Conservation (phyloP, 2,888 invertebrate genomes). For the Leptopilina syphax region DNA sequence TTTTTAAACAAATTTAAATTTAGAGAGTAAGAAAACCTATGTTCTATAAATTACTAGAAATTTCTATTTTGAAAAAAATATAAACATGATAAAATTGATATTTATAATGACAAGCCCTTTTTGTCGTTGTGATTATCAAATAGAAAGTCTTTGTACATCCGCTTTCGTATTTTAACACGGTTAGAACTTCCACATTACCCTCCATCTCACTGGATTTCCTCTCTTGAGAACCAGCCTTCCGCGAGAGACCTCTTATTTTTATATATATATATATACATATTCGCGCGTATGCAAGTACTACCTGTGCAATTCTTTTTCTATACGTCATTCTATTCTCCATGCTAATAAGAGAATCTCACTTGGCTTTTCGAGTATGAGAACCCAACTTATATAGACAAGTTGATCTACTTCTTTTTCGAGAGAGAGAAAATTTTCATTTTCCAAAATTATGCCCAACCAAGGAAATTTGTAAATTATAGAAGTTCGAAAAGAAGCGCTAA, state of each 20-base stretch:
- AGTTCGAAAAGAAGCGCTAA: too few relatives aligned
- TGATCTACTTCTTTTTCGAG: slow-evolving; percentile 25
- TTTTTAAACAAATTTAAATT: too few relatives aligned
- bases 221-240: slow-evolving; percentile 54
- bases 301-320: slow-evolving; percentile 16
- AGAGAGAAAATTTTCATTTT: slow-evolving; percentile 24
- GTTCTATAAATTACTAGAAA: too few relatives aligned
- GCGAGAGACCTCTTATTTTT: slow-evolving; percentile 34
- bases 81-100: not conserved
- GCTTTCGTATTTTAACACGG: slow-evolving; percentile 61
- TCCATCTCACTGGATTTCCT: slow-evolving; percentile 53
- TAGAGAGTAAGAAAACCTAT: too few relatives aligned
- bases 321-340: slow-evolving; percentile 38
- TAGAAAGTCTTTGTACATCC: slow-evolving; percentile 59
- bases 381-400: slow-evolving; percentile 20
- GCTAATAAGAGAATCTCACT: slow-evolving; percentile 38
- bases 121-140: slow-evolving; percentile 49
- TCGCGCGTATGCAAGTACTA: slow-evolving; percentile 14
- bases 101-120: slow-evolving; percentile 13
- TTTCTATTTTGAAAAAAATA: not conserved
- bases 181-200: slow-evolving; percentile 56
- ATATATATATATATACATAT: not conserved
- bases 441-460: not conserved
- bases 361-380: slow-evolving; percentile 19
- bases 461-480: too few relatives aligned